Evolutionary conservation across 2,888 invertebrate species (phyloP).

Genomic region (Pterostichus niger): DNA sequence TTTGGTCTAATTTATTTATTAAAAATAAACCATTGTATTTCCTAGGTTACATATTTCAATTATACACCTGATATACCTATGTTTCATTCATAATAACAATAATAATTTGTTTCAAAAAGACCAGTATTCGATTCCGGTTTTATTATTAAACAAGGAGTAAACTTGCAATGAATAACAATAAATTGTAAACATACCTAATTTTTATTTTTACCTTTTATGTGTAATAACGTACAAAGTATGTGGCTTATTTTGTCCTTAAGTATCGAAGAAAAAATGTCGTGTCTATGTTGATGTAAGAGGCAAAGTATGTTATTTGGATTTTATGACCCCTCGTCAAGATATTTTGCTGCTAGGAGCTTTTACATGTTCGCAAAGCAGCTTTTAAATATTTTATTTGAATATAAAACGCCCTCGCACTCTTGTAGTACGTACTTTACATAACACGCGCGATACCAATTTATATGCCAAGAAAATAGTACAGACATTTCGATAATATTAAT

Average conservation of each 20-base stretch:
- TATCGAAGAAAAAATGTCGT: conserved; percentile 16
- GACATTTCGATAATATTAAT: neutral
- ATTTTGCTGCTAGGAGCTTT: conserved; percentile 41
- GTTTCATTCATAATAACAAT: too few relatives aligned
- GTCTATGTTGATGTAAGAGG: conserved; percentile 21
- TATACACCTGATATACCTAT: too few relatives aligned
- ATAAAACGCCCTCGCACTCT: conserved; percentile 25
- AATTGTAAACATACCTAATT: too few relatives aligned
- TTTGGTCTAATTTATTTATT: too few relatives aligned
- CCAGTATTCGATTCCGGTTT: neutral
- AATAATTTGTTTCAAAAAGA: too few relatives aligned
- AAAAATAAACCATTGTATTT: too few relatives aligned
- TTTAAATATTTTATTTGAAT: conserved; percentile 55
- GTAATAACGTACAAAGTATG: neutral
- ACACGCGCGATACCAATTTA: neutral
- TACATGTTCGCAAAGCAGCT: conserved; percentile 33
- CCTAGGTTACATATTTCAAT: too few relatives aligned
- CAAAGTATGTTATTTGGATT: conserved; percentile 31
- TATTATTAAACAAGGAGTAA: neutral
- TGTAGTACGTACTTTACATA: neutral
- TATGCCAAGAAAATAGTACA: neutral
- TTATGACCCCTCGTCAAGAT: conserved; percentile 36
- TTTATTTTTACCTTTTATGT: neutral
- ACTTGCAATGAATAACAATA: neutral
- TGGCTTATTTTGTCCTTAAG: conserved; percentile 12